Percentiles rank a stretch among this genome's conserved stretches.
Evolutionary conservation across 2,888 invertebrate species (phyloP).

Genomic region (Cataglyphis cursor): DNA sequence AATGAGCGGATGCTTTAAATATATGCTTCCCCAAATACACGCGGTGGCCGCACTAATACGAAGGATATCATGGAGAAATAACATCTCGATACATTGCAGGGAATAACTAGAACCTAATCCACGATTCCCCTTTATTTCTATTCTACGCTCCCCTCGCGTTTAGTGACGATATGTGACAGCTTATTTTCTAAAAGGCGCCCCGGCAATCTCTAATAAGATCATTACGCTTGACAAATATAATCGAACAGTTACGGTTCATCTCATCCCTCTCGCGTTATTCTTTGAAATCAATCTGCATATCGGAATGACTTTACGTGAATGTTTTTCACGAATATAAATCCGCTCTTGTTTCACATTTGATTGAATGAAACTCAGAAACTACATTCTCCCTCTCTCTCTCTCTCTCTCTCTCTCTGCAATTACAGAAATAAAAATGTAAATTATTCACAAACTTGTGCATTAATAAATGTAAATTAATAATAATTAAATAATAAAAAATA

Average conservation of each 20-base stretch:
- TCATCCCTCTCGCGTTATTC: slow-evolving; percentile 33
- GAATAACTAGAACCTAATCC: slow-evolving; percentile 71
- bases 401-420: background rate
- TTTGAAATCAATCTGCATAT: slow-evolving; percentile 43
- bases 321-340: slow-evolving; percentile 43
- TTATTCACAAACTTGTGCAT: slow-evolving; percentile 20
- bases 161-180: slow-evolving; percentile 73
- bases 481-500: background rate
- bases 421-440: slow-evolving; percentile 12
- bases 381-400: background rate
- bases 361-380: slow-evolving; percentile 1
- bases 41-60: slow-evolving; percentile 24
- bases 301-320: slow-evolving; percentile 29
- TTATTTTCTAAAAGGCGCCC: slow-evolving; percentile 71
- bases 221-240: slow-evolving; percentile 62
- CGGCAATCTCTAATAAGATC: slow-evolving; percentile 31
- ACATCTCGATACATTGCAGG: slow-evolving; percentile 66
- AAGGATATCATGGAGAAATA: slow-evolving; percentile 57
- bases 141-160: slow-evolving; percentile 64
- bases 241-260: slow-evolving; percentile 47
- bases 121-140: slow-evolving; percentile 67
- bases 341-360: background rate
- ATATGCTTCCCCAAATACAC: slow-evolving; percentile 32
- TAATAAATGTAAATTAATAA: background rate
- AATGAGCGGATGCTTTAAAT: slow-evolving; percentile 39